These are phyloP conservation scores for Tanypteryx hageni DNA, from an alignment of 2,888 invertebrate genomes.

Conservation along the genomic window DNA sequence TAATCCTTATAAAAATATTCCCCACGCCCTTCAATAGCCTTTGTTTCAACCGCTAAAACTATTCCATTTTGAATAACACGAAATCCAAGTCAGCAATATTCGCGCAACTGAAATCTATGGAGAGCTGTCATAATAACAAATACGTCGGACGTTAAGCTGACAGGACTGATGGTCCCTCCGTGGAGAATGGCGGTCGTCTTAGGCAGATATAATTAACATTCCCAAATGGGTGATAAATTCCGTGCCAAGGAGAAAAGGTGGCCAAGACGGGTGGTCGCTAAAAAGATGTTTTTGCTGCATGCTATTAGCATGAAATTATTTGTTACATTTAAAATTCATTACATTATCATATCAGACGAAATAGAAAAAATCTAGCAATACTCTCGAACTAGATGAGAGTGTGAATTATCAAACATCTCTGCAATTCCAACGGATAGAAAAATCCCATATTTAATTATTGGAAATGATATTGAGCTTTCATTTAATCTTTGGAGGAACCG, in stretches of 20 bases:
- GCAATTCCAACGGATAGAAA: no score
- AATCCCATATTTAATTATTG: no score
- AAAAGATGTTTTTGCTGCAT: slow-evolving; percentile 31
- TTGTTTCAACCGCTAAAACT: background rate
- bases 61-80: background rate
- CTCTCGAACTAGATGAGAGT: no score
- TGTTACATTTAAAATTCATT: slow-evolving; percentile 56
- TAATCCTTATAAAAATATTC: background rate
- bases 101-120: background rate
- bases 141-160: slow-evolving; percentile 41
- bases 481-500: no score
- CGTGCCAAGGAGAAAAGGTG: background rate
- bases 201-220: slow-evolving; percentile 55
- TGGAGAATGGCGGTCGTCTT: slow-evolving; percentile 19
- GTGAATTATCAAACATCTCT: no score
- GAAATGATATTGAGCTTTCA: no score
- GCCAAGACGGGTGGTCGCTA: slow-evolving; percentile 48
- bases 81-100: background rate
- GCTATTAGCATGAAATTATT: slow-evolving; percentile 59
- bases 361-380: background rate
- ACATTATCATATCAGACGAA: slow-evolving; percentile 34
- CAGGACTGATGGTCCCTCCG: slow-evolving; percentile 43
- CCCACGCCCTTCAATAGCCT: background rate
- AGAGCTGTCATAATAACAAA: slow-evolving; percentile 24
- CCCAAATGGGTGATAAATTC: slow-evolving; percentile 60